Conservation (phyloP, 2,113 vertebrate species). For the Melospiza melodia region DNA sequence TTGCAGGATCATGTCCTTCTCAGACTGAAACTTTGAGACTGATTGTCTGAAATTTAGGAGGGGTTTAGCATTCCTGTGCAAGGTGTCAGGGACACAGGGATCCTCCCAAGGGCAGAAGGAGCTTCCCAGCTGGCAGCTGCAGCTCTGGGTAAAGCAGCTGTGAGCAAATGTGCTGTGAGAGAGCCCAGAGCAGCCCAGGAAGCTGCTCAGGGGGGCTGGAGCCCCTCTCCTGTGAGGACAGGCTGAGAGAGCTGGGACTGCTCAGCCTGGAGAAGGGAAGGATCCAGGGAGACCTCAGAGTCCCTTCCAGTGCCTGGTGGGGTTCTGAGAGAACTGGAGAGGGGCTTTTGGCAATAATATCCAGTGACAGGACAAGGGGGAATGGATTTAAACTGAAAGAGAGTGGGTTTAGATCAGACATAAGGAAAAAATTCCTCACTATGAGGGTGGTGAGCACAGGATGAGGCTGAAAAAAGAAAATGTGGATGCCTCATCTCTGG, state of each 20-base stretch:
- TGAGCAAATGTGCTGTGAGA: neutral
- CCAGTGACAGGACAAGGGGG: no score
- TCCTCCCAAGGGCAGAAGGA: neutral
- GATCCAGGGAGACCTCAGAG: neutral
- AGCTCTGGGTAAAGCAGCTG: neutral
- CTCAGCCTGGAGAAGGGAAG: neutral
- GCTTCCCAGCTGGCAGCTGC: neutral
- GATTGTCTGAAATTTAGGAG: neutral
- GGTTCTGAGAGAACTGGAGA: neutral
- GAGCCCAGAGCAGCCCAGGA: neutral
- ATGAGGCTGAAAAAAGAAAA: neutral
- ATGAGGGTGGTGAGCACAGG: neutral
- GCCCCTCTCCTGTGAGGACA: neutral
- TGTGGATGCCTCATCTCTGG: neutral
- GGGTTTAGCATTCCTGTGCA: neutral
- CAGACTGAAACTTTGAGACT: neutral
- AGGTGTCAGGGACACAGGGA: neutral
- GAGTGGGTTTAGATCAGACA: neutral
- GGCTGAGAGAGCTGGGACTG: neutral
- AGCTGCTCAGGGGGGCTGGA: neutral
- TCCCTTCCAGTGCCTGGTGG: fast-evolving
- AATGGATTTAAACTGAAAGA: neutral
- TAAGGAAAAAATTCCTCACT: neutral
- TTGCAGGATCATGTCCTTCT: neutral
- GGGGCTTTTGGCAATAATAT: neutral